A percentile compares a stretch with the other conserved stretches of the same genome.
These are phyloP conservation scores for Malurus splendens DNA, from an alignment of 2,797 vertebrate genomes.

Conservation along the genomic window DNA sequence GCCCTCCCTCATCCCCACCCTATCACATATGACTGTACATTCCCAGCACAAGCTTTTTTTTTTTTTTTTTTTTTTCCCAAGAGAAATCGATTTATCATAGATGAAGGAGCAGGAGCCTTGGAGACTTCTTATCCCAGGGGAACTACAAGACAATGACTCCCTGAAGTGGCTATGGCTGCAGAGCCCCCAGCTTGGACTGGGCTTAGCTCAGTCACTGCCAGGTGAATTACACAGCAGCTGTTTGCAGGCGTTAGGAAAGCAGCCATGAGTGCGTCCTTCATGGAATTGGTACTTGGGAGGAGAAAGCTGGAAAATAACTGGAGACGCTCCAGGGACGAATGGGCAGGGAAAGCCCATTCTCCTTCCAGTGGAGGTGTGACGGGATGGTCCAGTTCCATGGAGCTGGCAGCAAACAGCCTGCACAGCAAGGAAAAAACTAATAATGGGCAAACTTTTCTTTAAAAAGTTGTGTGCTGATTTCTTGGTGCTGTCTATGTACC, in stretches of 20 bases:
- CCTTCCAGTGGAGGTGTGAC: background rate
- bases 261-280: background rate
- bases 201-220: background rate
- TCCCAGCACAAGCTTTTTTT: background rate
- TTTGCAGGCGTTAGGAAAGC: background rate
- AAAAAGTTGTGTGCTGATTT: background rate
- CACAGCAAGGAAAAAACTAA: background rate
- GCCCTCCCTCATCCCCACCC: background rate
- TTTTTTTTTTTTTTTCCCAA: background rate
- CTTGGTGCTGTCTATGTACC: background rate
- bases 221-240: background rate
- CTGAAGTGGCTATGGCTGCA: background rate
- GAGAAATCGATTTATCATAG: background rate
- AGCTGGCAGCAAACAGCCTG: background rate
- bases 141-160: background rate
- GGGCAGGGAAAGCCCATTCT: constrained; percentile 30
- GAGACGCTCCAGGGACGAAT: background rate
- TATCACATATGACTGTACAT: fast-evolving
- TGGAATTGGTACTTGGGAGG: background rate
- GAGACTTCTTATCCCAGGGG: background rate
- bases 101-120: background rate
- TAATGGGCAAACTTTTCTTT: background rate
- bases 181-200: background rate
- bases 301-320: constrained; percentile 18
- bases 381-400: background rate